Evolutionary conservation across 2,113 vertebrate species (phyloP).

Genomic region (Dasyprocta punctata): DNA sequence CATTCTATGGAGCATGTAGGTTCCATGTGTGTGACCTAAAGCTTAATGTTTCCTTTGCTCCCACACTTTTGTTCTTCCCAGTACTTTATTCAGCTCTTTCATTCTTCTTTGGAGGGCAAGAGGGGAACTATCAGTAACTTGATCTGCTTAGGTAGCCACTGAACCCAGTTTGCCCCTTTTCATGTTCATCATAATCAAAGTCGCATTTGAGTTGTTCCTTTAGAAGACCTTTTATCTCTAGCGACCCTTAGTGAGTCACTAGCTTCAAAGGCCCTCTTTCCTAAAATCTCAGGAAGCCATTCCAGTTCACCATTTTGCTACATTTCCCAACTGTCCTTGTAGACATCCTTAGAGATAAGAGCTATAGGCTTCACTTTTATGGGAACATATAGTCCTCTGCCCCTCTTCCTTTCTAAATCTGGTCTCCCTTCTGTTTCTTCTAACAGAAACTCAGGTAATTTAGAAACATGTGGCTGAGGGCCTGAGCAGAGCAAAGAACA

Average conservation of each 20-base stretch:
- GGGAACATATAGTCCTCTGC: neutral
- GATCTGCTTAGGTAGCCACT: neutral
- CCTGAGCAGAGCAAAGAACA: neutral
- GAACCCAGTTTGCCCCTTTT: neutral
- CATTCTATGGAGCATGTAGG: neutral
- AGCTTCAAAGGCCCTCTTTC: neutral
- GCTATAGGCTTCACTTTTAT: neutral
- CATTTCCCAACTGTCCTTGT: neutral
- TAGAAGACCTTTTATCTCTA: neutral
- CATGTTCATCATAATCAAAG: neutral
- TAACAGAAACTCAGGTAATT: neutral
- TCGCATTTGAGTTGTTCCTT: neutral
- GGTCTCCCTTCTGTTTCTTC: neutral
- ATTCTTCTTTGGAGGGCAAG: neutral
- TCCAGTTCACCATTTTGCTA: neutral
- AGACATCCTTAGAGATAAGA: neutral
- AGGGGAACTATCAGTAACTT: neutral
- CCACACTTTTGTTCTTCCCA: neutral
- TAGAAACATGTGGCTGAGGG: neutral
- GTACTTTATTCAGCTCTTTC: neutral
- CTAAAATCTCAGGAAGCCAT: neutral
- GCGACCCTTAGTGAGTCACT: neutral
- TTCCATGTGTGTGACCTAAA: neutral
- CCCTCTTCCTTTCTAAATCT: neutral
- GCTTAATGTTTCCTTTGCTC: neutral